Evolutionary conservation across 2,888 invertebrate species (phyloP).

Genomic region (Luffia ferchaultella): DNA sequence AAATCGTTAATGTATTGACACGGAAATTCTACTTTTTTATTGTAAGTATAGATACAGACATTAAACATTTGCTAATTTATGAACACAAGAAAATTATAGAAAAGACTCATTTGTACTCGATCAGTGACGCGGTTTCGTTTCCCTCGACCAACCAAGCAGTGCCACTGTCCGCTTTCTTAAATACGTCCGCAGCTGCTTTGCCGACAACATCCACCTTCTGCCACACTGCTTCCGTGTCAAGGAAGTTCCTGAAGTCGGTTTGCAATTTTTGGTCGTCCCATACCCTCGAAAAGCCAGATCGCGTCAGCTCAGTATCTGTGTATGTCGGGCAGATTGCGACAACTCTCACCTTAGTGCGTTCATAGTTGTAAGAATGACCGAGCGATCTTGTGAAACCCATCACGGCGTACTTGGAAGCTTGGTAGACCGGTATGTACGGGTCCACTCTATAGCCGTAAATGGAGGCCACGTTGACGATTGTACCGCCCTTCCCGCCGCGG

Average conservation of each 20-base stretch:
- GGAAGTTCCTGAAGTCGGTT: constrained; percentile 17
- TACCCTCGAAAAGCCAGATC: not conserved
- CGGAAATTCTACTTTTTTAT: too few relatives aligned
- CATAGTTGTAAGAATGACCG: constrained; percentile 43
- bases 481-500: constrained; percentile 65
- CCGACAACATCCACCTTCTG: constrained; percentile 32
- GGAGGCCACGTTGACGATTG: constrained; percentile 72
- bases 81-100: too few relatives aligned
- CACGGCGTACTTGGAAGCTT: constrained; percentile 67
- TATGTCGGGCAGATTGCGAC: constrained; percentile 62
- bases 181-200: constrained; percentile 29
- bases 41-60: too few relatives aligned
- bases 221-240: constrained; percentile 23
- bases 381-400: constrained; percentile 56
- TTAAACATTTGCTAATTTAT: too few relatives aligned
- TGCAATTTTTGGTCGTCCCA: constrained; percentile 14
- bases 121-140: too few relatives aligned
- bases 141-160: constrained; percentile 62
- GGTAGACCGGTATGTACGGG: constrained; percentile 63
- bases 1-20: too few relatives aligned
- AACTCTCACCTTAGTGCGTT: constrained; percentile 54
- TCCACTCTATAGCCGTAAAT: constrained; percentile 61
- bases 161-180: constrained; percentile 47
- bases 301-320: constrained; percentile 39
- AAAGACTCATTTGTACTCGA: too few relatives aligned